phyloP scores from a whole-genome alignment of 2,113 vertebrate species.

The Lepisosteus osseus region DNA sequence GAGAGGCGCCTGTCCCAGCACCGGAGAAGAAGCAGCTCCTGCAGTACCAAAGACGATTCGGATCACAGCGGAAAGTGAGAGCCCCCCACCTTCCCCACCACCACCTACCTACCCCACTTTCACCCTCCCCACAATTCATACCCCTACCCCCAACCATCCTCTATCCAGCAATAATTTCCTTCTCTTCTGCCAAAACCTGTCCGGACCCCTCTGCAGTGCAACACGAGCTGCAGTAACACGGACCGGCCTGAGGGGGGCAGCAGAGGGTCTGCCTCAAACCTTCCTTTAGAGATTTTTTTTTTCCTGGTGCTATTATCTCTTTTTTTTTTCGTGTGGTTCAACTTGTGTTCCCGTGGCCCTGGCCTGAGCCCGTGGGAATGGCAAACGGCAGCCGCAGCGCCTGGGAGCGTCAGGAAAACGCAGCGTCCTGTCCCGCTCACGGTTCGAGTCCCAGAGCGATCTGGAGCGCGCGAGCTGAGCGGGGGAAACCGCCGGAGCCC shows the following conservation, averaged over 20 bases:
- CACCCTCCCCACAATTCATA: conserved; percentile 39
- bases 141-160: conserved; percentile 40
- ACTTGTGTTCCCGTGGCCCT: not conserved
- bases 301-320: not conserved
- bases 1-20: conserved; percentile 60
- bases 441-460: too few relatives aligned
- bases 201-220: conserved; percentile 26
- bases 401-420: too few relatives aligned
- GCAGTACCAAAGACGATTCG: conserved; percentile 77
- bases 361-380: not conserved
- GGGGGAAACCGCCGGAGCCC: too few relatives aligned
- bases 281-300: conserved; percentile 15
- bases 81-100: conserved; percentile 24
- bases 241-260: conserved; percentile 23
- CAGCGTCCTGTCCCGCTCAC: too few relatives aligned
- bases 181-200: conserved; percentile 20
- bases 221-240: conserved; percentile 29
- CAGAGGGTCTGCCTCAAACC: not conserved
- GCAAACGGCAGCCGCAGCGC: too few relatives aligned
- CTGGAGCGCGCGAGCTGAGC: too few relatives aligned
- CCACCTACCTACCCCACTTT: conserved; percentile 35
- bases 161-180: conserved; percentile 6
- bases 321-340: not conserved
- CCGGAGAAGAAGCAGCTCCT: conserved; percentile 67
- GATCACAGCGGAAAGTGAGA: conserved; percentile 74